Conservation (phyloP, 92 coral and sea anemone genomes). For the Pocillopora grandis region DNA sequence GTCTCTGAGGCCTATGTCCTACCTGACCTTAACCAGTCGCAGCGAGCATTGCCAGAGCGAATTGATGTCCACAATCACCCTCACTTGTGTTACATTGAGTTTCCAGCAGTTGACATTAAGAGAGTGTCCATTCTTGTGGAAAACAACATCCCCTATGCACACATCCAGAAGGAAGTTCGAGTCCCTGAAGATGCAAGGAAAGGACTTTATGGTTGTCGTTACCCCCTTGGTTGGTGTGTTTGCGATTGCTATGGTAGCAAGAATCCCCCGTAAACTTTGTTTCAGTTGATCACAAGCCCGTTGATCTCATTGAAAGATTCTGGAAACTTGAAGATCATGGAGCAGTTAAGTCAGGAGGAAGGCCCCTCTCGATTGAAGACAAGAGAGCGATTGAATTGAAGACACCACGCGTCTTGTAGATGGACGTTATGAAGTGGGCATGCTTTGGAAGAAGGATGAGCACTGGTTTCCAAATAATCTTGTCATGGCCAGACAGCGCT, state of each 20-base stretch:
- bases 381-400: slow-evolving; percentile 26
- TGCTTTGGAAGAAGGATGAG: neutral
- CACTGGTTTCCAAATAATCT: neutral
- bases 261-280: slow-evolving; percentile 28
- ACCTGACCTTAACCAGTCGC: slow-evolving; percentile 53
- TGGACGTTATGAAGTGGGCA: slow-evolving; percentile 54
- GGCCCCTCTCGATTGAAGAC: slow-evolving; percentile 43
- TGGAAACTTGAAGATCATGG: slow-evolving; percentile 52
- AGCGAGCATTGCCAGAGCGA: slow-evolving; percentile 40
- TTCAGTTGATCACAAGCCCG: slow-evolving; percentile 19
- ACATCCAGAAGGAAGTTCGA: slow-evolving; percentile 55
- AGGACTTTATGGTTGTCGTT: slow-evolving; percentile 54
- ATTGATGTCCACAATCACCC: slow-evolving; percentile 53
- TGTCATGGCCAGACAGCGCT: slow-evolving; percentile 29
- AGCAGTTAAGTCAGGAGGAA: slow-evolving; percentile 8
- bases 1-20: slow-evolving; percentile 64
- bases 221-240: slow-evolving; percentile 61
- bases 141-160: slow-evolving; percentile 57
- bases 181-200: slow-evolving; percentile 38
- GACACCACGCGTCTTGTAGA: slow-evolving; percentile 37
- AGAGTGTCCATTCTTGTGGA: slow-evolving; percentile 61
- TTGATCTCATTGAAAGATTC: slow-evolving; percentile 29
- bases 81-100: slow-evolving; percentile 54
- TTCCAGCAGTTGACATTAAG: slow-evolving; percentile 59
- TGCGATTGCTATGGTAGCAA: slow-evolving; percentile 18